phyloP scores from a whole-genome alignment of 2,888 invertebrate species.

The Agrenia bidenticulata region DNA sequence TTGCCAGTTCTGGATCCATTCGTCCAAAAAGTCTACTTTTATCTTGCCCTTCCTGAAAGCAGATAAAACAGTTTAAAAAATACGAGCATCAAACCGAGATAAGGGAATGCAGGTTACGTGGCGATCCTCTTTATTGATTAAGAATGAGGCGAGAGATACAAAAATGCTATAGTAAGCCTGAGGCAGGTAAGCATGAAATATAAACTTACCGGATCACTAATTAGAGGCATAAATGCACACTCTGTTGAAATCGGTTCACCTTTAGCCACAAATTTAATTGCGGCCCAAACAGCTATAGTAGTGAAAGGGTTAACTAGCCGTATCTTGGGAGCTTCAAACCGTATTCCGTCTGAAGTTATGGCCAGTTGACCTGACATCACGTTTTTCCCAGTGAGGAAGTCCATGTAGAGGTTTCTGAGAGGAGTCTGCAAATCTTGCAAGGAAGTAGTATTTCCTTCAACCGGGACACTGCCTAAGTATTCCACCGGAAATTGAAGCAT shows the following conservation, averaged over 20 bases:
- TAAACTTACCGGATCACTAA: slow-evolving; percentile 76
- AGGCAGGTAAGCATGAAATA: slow-evolving; percentile 24
- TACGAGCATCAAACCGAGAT: not conserved
- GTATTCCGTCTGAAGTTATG: slow-evolving; percentile 70
- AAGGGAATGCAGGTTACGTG: too few species aligned
- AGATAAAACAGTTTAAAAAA: not conserved
- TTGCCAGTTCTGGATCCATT: slow-evolving; percentile 46
- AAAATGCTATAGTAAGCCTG: not conserved
- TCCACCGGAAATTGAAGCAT: slow-evolving; percentile 62
- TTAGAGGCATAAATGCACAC: slow-evolving; percentile 80
- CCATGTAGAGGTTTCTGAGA: slow-evolving; percentile 70
- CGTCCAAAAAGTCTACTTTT: slow-evolving; percentile 48
- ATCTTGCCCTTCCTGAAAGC: slow-evolving; percentile 50
- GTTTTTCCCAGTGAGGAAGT: slow-evolving; percentile 60
- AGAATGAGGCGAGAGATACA: too few species aligned
- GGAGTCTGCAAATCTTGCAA: slow-evolving; percentile 80
- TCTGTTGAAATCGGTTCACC: slow-evolving; percentile 54
- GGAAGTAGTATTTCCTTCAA: slow-evolving; percentile 70
- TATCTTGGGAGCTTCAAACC: slow-evolving; percentile 61
- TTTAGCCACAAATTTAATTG: slow-evolving; percentile 74
- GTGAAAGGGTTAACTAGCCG: slow-evolving; percentile 75
- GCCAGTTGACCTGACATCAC: slow-evolving; percentile 64
- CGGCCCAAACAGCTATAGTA: slow-evolving; percentile 90
- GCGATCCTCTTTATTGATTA: too few species aligned
- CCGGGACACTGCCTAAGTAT: slow-evolving; percentile 77